Evolutionary conservation across 2,888 invertebrate species (phyloP), one percentile per base, ranked within the genome.

Genomic region (Oxytorus armatus): DNA sequence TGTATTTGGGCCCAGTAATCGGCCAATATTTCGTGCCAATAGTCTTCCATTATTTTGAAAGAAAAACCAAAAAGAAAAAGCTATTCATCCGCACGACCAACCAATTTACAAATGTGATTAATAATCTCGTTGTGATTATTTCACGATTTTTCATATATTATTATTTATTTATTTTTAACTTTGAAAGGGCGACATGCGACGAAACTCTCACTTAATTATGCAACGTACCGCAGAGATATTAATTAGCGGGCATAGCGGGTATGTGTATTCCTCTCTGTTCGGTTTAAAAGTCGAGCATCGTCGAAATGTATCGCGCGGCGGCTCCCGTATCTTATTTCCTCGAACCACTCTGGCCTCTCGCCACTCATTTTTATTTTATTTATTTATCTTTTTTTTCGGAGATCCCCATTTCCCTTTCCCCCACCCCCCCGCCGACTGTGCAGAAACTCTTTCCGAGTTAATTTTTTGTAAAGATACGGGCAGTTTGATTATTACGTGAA

Each of bases 151-250:
- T 25, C 5, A 25, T 61, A 25, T 21, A 39, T 36, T 16, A 5
- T 3, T 16, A 8, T 59, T n/a, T 59, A 18, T 61, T 61, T 42
- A 8, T 44, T 65, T 44, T n/a, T 18, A 63, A 72, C 23, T 51
- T 59, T 33, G 73, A 42, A 63, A 63, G 63, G 53, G 53, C 63
- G 65, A 55, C 53, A 69, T 55, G 74, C 68, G 68, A 68, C 68
- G 68, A 80, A 63, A 80, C 79, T 80, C 79, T 80, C 79, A 76
- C 79, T 80, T 72, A 72, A 80, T 80, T 80, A 59, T 68, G 79
- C 76, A 80, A 80, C 44, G 36, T 5, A 14, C 21, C 29, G 23
- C 33, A 21, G 75, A 80, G 47, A 80, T 76, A 80, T 76, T 80
- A 72, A 80, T 80, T 80, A 80, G 61, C 68, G 66, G 2, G 55